phyloP scores from a whole-genome alignment of 64 coral and sea anemone species.

The Actinia tenebrosa region DNA sequence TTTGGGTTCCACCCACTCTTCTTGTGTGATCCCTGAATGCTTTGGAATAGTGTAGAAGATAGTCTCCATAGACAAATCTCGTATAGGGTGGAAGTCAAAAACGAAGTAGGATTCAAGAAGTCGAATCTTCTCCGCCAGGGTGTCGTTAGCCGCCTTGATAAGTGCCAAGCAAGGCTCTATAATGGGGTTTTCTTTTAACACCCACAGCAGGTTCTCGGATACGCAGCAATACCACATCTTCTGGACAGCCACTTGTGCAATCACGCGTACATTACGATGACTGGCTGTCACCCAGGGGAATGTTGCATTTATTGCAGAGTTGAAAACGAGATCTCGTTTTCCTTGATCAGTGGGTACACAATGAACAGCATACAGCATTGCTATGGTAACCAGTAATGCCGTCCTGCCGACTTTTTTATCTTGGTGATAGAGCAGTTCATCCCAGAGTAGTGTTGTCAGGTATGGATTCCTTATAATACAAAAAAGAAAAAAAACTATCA shows the following conservation, averaged over 20 bases:
- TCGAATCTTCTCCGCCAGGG: constrained; percentile 37
- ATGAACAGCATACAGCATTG: constrained; percentile 33
- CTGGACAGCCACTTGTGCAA: constrained; percentile 59
- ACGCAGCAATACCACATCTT: constrained; percentile 74
- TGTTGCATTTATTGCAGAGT: not conserved
- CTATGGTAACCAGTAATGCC: constrained; percentile 41
- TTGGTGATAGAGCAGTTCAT: constrained; percentile 43
- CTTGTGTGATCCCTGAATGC: constrained; percentile 53
- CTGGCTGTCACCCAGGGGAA: not conserved
- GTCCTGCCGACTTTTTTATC: constrained; percentile 34
- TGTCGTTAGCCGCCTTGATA: constrained; percentile 46
- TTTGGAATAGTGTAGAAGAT: constrained; percentile 69
- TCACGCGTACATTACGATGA: constrained; percentile 27
- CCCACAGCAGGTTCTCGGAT: constrained; percentile 6
- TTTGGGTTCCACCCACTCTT: constrained; percentile 72
- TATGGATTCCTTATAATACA: constrained; percentile 35
- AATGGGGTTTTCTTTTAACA: constrained; percentile 29
- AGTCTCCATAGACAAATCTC: constrained; percentile 68
- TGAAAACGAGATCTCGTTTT: not conserved
- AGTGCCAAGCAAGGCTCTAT: constrained; percentile 52
- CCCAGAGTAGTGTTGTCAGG: constrained; percentile 59
- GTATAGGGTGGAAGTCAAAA: constrained; percentile 52
- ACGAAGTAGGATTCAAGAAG: constrained; percentile 80
- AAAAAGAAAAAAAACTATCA: not conserved
- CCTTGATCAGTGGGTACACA: not conserved